These are phyloP conservation scores for Drosophila koepferae DNA, from an alignment of 2,888 invertebrate species.

Conservation along the genomic window DNA sequence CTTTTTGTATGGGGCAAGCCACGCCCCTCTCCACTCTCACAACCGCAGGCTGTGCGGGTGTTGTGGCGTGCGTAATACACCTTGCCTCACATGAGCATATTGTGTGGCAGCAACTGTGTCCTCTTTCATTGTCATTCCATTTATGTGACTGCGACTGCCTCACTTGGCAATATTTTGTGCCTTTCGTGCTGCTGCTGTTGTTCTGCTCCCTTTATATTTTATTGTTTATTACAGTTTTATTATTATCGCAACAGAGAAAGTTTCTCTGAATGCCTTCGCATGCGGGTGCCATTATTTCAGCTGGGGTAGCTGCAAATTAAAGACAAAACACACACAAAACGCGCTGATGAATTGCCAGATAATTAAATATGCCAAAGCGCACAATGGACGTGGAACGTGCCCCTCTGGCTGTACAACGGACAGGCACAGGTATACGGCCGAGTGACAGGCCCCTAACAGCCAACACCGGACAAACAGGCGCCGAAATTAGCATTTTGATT, in stretches of 20 bases:
- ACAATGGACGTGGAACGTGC: conserved; percentile 30
- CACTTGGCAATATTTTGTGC: conserved; percentile 46
- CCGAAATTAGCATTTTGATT: conserved; percentile 45
- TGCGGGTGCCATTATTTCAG: conserved; percentile 52
- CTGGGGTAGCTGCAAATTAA: conserved; percentile 44
- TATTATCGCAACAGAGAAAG: conserved; percentile 52
- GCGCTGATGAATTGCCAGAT: conserved; percentile 58
- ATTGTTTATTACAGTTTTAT: conserved; percentile 75
- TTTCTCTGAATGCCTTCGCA: conserved; percentile 33
- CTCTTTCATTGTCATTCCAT: conserved; percentile 51
- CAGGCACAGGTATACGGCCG: conserved; percentile 6
- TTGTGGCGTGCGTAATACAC: conserved; percentile 21
- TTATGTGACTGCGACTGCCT: conserved; percentile 33
- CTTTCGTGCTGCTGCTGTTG: conserved; percentile 10
- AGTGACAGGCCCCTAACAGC: conserved; percentile 23
- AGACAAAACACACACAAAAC: conserved; percentile 41
- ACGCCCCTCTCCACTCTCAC: not conserved
- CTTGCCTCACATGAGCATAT: conserved; percentile 41
- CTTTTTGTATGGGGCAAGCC: not conserved
- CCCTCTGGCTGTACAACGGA: conserved; percentile 9
- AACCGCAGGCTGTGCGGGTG: conserved; percentile 7
- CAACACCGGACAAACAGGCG: conserved; percentile 14
- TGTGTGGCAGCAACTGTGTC: conserved; percentile 42
- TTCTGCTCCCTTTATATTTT: conserved; percentile 36
- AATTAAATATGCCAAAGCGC: conserved; percentile 65